A percentile compares a stretch with the other conserved stretches of the same genome.
Conservation (phyloP, 2,888 invertebrate species). For the Siphlonurus alternatus region DNA sequence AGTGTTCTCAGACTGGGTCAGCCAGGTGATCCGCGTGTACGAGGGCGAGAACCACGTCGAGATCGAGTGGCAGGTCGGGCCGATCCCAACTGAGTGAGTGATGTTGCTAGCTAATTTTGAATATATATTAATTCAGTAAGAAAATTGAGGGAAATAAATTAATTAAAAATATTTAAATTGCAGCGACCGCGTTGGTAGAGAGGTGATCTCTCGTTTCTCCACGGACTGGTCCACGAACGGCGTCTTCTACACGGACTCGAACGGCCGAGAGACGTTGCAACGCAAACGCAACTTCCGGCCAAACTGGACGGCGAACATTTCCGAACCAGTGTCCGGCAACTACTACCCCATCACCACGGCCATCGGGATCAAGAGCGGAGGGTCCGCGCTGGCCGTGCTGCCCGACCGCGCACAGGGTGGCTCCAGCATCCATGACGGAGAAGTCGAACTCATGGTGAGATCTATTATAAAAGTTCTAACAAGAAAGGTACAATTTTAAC, state of each 20-base stretch:
- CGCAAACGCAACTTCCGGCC: constrained; percentile 31
- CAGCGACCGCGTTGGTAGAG: constrained; percentile 54
- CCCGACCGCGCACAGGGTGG: constrained; percentile 75
- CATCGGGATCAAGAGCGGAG: constrained; percentile 17
- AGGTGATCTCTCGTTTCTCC: constrained; percentile 57
- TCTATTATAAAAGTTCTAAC: neutral
- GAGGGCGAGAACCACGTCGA: constrained; percentile 30
- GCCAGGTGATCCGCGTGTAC: constrained; percentile 40
- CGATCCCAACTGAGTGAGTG: constrained; percentile 27
- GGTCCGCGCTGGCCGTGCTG: constrained; percentile 25
- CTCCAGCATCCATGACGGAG: constrained; percentile 52
- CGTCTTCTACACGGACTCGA: constrained; percentile 82
- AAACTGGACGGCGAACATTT: constrained; percentile 27
- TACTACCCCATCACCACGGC: constrained; percentile 55
- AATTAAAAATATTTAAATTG: neutral
- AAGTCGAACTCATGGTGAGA: constrained; percentile 59
- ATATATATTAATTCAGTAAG: neutral
- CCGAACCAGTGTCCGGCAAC: constrained; percentile 45
- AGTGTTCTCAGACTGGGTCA: constrained; percentile 40
- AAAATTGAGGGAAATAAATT: neutral
- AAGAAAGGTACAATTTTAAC: neutral
- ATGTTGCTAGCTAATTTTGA: neutral
- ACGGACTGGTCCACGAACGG: constrained; percentile 41
- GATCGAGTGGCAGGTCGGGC: constrained; percentile 37
- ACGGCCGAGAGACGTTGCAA: constrained; percentile 21